Evolutionary conservation across 2,888 invertebrate genomes (phyloP).

Genomic region (Trachelus tabidus): DNA sequence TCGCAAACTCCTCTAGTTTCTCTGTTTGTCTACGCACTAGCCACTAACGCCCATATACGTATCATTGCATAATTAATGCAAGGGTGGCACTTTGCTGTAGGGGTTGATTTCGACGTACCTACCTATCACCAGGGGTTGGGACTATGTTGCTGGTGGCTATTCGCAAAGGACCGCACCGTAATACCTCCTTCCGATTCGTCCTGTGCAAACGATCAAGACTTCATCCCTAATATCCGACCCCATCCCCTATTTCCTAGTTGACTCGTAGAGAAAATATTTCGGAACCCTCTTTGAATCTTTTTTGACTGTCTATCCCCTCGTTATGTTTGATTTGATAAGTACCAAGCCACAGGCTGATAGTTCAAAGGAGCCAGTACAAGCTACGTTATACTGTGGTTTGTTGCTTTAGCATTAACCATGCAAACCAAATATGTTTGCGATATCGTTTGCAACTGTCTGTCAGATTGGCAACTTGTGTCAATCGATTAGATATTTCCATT

Average conservation of each 20-base stretch:
- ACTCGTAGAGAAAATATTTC: constrained; percentile 5
- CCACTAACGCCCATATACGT: neutral
- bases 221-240: neutral
- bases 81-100: neutral
- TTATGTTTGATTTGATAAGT: constrained; percentile 44
- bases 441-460: constrained; percentile 9
- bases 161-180: neutral
- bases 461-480: constrained; percentile 38
- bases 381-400: constrained; percentile 41
- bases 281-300: neutral
- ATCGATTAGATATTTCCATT: constrained; percentile 31
- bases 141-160: neutral
- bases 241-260: constrained; percentile 1
- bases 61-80: neutral
- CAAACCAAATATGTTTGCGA: constrained; percentile 41
- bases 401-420: constrained; percentile 53
- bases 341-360: constrained; percentile 35
- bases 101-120: neutral
- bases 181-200: neutral
- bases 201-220: neutral
- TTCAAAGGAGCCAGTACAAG: constrained; percentile 53
- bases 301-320: neutral
- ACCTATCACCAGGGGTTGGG: neutral
- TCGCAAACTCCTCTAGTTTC: neutral
- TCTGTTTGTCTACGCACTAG: neutral